Conservation (phyloP, 2,113 vertebrate species). For the Corythoichthys intestinalis region DNA sequence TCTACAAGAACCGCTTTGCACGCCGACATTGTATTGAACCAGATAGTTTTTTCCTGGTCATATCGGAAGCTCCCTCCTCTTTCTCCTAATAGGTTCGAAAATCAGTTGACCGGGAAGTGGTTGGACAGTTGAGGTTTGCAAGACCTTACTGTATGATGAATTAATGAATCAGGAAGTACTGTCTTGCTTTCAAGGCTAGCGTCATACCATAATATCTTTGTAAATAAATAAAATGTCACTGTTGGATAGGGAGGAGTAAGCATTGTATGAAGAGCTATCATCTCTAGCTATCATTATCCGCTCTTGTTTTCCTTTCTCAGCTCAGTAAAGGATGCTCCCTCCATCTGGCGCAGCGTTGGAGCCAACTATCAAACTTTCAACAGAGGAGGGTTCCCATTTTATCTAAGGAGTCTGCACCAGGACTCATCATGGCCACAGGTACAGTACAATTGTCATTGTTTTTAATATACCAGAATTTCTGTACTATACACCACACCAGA, state of each 20-base stretch:
- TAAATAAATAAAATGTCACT: not conserved
- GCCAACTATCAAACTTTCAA: constrained; percentile 92
- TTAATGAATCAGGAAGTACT: too few species aligned
- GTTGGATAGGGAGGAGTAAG: not conserved
- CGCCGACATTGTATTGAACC: too few species aligned
- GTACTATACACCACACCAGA: too few species aligned
- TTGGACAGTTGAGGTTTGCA: too few species aligned
- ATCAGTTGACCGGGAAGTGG: too few species aligned
- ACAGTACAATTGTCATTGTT: constrained; percentile 63
- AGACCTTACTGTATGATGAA: too few species aligned
- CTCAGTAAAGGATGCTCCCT: constrained; percentile 89
- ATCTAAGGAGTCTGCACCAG: constrained; percentile 93
- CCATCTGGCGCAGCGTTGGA: constrained; percentile 92
- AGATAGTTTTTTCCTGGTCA: too few species aligned
- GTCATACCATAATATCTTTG: not conserved
- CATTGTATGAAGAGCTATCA: not conserved
- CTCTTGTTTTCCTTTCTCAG: constrained; percentile 54
- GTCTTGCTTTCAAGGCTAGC: not conserved
- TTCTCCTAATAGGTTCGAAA: too few species aligned
- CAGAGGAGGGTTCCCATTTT: constrained; percentile 90
- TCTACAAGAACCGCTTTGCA: too few species aligned
- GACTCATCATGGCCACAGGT: constrained; percentile 95
- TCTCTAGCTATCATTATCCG: not conserved
- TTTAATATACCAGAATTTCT: not conserved
- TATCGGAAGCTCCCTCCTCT: too few species aligned